Base-by-base conservation (phyloP, 2,797 vertebrate species). In the Perodicticus potto region DNA sequence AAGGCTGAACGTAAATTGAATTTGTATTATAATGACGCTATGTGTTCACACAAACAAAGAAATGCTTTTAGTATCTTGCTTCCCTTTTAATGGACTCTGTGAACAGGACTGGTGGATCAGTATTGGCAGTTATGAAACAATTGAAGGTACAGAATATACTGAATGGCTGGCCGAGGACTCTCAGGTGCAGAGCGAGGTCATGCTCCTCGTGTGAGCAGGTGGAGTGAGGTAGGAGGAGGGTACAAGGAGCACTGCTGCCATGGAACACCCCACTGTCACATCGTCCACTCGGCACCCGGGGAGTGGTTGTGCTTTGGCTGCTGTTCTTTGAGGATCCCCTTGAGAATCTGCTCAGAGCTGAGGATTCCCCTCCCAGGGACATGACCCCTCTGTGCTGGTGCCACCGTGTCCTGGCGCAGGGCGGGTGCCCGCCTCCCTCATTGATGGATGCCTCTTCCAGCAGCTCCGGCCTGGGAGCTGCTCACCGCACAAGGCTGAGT, bases 201-300 rank as follows among this genome's bases (percentile, higher is more conserved):
- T 0, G 14, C 5, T 0, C 5, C 5, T 3, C 2, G 5, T 1
- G 9, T 82, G 17, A 49, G 40, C 32, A 49, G 3, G 14, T 2
- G 20, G 9, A 7, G 10, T 1, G 9, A 59, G 69, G 10, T 5
- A 2, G 16, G 10, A n/a, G 72, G 14, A 13, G 8, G 1, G 7
- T 3, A 0, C 1, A 12, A 12, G 10, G 13, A 13, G 1, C 0
- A 0, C 1, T 1, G 0, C 1, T 4, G 4, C 10, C 8, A 14
- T 1, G 0, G 25, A 40, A 14, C 25, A 8, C 5, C 23, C 6
- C 5, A 9, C 16, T 9, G 34, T 29, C 8, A 19, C 2, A 1
- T 2, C 3, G 27, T 2, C 3, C 32, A 2, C 69, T 7, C 29
- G 23, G 70, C 0, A 3, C 27, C 7, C 3, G 34, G 55, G 11